Evolutionary conservation across 2,113 vertebrate genomes (phyloP).

Genomic region (Petromus typicus): DNA sequence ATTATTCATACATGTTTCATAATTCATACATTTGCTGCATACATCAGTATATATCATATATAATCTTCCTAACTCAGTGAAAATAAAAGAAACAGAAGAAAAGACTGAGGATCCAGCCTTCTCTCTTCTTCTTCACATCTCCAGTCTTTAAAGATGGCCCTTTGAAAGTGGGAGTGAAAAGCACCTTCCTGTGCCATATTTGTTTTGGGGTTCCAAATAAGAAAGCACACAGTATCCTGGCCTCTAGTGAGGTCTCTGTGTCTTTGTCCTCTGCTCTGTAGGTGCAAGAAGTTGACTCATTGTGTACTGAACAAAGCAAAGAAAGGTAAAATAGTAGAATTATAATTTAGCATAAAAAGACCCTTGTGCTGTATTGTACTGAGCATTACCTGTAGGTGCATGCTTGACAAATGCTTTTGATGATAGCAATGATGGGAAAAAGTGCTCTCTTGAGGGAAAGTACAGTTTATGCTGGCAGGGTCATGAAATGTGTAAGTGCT

Average conservation of each 20-base stretch:
- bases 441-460: neutral
- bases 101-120: neutral
- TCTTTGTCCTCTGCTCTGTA: neutral
- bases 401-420: constrained; percentile 4
- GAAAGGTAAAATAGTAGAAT: neutral
- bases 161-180: neutral
- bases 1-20: neutral
- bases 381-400: neutral
- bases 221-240: neutral
- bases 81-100: neutral
- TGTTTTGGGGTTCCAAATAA: neutral
- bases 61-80: neutral
- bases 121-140: neutral
- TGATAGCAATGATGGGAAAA: neutral
- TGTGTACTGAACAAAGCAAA: neutral
- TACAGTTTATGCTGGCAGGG: neutral
- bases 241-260: neutral
- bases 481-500: neutral
- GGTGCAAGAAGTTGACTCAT: neutral
- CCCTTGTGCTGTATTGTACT: neutral
- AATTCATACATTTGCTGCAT: neutral
- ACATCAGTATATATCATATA: neutral
- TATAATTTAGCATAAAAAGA: neutral
- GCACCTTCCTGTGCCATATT: rapidly evolving
- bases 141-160: neutral